Conservation (phyloP, 2,113 vertebrate species). For the Lophochroa leadbeateri region DNA sequence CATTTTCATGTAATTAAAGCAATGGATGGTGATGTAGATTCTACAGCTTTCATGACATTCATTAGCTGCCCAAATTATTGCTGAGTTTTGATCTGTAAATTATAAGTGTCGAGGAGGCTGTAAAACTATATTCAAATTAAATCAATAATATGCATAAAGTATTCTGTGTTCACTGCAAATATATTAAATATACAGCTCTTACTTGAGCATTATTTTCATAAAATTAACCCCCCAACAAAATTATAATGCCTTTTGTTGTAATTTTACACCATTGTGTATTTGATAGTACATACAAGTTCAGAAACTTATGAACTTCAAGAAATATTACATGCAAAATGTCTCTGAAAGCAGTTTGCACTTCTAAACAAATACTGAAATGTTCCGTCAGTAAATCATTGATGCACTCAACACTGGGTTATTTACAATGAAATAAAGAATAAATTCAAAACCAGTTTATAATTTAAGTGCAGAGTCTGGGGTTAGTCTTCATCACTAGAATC, state of each 20-base stretch:
- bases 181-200: slow-evolving; percentile 99
- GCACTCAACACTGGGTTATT: slow-evolving; percentile 97
- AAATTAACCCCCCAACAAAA: slow-evolving; percentile 97
- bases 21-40: slow-evolving; percentile 84
- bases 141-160: slow-evolving; percentile 92
- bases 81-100: slow-evolving; percentile 98
- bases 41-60: slow-evolving; percentile 99
- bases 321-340: slow-evolving; percentile 98
- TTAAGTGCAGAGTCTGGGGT: slow-evolving; percentile 89
- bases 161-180: slow-evolving; percentile 95
- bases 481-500: slow-evolving; percentile 96
- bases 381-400: slow-evolving; percentile 89
- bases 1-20: slow-evolving; percentile 83
- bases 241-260: slow-evolving; percentile 98
- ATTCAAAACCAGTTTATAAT: slow-evolving; percentile 88
- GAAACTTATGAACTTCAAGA: slow-evolving; percentile 91
- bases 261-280: slow-evolving; percentile 93
- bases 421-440: slow-evolving; percentile 88
- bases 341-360: slow-evolving; percentile 96
- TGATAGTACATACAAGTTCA: slow-evolving; percentile 92
- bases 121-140: slow-evolving; percentile 97
- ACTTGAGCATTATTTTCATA: slow-evolving; percentile 89
- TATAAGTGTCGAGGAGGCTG: slow-evolving; percentile 94
- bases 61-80: slow-evolving; percentile 99
- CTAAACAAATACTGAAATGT: slow-evolving; percentile 95